These are phyloP conservation scores for Cacoxenus indagator DNA, from an alignment of 2,888 invertebrate species.

Conservation along the genomic window DNA sequence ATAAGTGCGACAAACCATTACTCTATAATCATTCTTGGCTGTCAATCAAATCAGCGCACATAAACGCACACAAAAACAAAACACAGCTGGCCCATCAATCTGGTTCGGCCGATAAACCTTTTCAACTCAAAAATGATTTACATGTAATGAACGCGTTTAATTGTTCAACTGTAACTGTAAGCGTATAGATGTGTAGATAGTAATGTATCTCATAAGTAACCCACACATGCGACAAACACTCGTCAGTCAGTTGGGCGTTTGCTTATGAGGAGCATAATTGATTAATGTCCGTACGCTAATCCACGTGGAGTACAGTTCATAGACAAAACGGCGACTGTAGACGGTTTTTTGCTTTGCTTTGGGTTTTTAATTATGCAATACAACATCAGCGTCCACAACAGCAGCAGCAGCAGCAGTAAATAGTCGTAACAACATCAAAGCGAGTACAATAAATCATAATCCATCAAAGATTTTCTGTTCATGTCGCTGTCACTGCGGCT, in stretches of 20 bases:
- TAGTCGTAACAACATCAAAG: constrained; percentile 11
- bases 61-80: neutral
- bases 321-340: neutral
- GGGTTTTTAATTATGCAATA: constrained; percentile 59
- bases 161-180: constrained; percentile 45
- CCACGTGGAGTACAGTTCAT: neutral
- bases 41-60: neutral
- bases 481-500: constrained; percentile 11
- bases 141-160: constrained; percentile 39
- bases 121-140: constrained; percentile 52
- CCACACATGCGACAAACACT: neutral
- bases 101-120: constrained; percentile 32
- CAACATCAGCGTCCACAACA: constrained; percentile 45
- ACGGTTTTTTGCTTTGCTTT: too few species aligned
- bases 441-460: constrained; percentile 58
- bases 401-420: constrained; percentile 10
- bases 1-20: neutral
- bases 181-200: constrained; percentile 37
- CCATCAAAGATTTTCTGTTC: constrained; percentile 57
- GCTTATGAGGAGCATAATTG: constrained; percentile 4
- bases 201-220: neutral
- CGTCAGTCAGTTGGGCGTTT: neutral
- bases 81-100: neutral
- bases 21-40: neutral
- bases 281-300: constrained; percentile 10